A percentile compares a stretch with the other conserved stretches of the same genome.
phyloP scores from a whole-genome alignment of 2,113 vertebrate species.

The Marcusenius ussheri region DNA sequence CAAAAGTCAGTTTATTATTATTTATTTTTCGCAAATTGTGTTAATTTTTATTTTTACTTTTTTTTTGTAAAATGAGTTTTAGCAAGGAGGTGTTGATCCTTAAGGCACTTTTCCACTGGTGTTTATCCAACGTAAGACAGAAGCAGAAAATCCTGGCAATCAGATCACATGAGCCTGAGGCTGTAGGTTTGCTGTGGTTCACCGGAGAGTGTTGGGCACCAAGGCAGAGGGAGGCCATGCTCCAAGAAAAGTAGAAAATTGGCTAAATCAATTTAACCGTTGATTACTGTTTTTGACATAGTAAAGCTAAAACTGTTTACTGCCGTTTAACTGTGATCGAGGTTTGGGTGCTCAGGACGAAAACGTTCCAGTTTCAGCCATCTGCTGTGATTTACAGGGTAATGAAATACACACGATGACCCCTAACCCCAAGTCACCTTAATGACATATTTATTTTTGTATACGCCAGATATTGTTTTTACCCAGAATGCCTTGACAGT shows the following conservation, averaged over 20 bases:
- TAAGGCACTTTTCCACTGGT: constrained; percentile 54
- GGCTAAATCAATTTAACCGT: not conserved
- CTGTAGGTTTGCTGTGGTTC: not conserved
- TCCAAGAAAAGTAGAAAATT: not conserved
- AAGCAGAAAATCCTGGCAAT: constrained; percentile 34
- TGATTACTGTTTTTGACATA: not conserved
- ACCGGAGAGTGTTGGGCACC: no score
- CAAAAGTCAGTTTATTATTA: constrained; percentile 23
- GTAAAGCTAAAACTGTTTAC: not conserved
- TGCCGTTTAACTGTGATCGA: not conserved
- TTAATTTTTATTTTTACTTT: constrained; percentile 13
- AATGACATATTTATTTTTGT: not conserved
- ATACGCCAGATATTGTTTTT: not conserved
- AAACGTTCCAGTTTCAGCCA: constrained; percentile 1
- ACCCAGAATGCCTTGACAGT: not conserved
- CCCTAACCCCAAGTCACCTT: not conserved
- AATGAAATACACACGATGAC: not conserved
- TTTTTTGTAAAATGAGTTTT: constrained; percentile 38
- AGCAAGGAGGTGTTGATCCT: constrained; percentile 31
- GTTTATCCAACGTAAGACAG: constrained; percentile 32
- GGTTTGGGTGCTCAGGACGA: not conserved
- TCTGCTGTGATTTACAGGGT: constrained; percentile 6
- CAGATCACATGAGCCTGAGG: not conserved
- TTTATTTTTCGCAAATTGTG: constrained; percentile 18
- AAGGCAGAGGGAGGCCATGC: no score